Percentiles rank a stretch among this genome's conserved stretches.
Evolutionary conservation across 2,113 vertebrate genomes (phyloP).

Genomic region (Kryptolebias marmoratus): DNA sequence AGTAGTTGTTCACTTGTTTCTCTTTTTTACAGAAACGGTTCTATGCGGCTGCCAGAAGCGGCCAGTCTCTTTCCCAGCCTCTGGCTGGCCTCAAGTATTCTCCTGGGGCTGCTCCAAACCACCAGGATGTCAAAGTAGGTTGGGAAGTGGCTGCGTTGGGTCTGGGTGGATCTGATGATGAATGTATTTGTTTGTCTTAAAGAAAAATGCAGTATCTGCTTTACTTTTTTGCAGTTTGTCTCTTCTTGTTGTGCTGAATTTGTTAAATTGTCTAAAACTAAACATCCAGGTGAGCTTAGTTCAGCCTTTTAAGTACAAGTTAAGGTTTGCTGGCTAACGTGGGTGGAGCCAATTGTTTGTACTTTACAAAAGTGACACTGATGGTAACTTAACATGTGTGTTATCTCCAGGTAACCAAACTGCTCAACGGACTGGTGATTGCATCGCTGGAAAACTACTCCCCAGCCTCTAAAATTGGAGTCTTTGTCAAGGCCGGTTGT

Average conservation of each 20-base stretch:
- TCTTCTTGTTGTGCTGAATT: background rate
- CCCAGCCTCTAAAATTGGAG: constrained; percentile 90
- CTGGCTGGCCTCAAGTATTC: constrained; percentile 60
- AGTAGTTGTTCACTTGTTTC: constrained; percentile 72
- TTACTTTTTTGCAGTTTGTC: no score
- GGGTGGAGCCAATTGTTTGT: background rate
- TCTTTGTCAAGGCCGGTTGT: constrained; percentile 92
- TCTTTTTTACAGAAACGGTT: constrained; percentile 66
- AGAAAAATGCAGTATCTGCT: no score
- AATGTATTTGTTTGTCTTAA: background rate
- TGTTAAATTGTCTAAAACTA: background rate
- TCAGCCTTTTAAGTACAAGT: background rate
- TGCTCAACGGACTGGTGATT: constrained; percentile 92
- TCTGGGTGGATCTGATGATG: background rate
- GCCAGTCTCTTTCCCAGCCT: constrained; percentile 55
- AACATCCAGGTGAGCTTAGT: background rate
- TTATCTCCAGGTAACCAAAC: constrained; percentile 86
- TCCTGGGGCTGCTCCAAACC: constrained; percentile 37
- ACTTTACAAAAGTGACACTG: background rate
- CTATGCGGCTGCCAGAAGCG: constrained; percentile 52
- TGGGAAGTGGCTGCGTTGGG: background rate
- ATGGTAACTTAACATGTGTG: background rate
- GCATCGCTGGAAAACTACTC: constrained; percentile 94
- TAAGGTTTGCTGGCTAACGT: background rate
- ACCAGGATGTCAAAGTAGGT: constrained; percentile 73